Base-by-base conservation (phyloP, 2,113 vertebrate genomes). In the Crotalus horridus region DNA sequence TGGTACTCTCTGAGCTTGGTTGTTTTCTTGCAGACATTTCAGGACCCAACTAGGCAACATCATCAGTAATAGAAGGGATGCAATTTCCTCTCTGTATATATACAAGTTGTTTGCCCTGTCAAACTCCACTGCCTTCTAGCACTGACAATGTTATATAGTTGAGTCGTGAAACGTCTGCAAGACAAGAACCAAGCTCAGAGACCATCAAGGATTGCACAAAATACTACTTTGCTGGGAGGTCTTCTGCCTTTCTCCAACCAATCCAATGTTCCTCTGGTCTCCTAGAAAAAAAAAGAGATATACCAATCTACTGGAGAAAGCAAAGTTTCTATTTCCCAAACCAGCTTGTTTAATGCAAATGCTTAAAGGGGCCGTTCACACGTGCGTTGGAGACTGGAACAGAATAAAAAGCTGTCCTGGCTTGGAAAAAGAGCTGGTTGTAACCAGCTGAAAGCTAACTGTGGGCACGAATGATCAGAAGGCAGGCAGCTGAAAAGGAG, bases 401-500 rank as follows among this genome's bases (percentile, higher is more conserved):
- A 11, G 48, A 61, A 24, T 39, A 46, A 26, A 64, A 33, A 23
- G 64, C 69, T 6, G 33, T 9, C 51, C 3, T 12, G 6, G 53
- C 74, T 56, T 39, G n/a, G 74, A 3, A 21, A 54, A 91, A 54
- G 11, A 43, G 69, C 90, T 58, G 69, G 46, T 43, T 56, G 43
- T 33, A 56, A 39, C 23, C 33, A 26, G 39, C 69, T 33, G 23
- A 21, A 13, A 85, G 1, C 24, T 6, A 81, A 90, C 46, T 0
- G 61, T 29, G 46, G n/a, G 59, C 20, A 21, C 20, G 17, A 53
- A 6, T 4, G 48, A 90, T 55, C 64, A 26, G 85, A 15, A 87
- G 88, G 13, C 23, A 81, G 61, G 86, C 69, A 33, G 86, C 29
- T 88, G 69, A 58, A 94, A 92, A 94, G 92, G 85, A n/a, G 8